Percentiles rank a stretch among this genome's conserved stretches.
Evolutionary conservation across 1,140 invertebrate species (phyloP).

Genomic region (Drosophila auraria): DNA sequence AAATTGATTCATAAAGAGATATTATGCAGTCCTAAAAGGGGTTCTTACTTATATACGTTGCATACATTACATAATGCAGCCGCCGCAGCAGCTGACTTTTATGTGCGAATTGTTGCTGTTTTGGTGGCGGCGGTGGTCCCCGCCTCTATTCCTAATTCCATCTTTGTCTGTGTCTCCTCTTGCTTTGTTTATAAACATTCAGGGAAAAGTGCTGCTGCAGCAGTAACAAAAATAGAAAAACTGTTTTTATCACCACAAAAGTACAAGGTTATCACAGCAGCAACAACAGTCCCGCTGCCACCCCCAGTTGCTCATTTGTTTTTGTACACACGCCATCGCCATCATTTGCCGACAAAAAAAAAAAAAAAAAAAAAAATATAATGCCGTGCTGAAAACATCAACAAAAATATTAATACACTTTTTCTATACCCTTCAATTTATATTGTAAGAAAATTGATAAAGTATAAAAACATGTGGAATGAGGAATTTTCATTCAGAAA

Average conservation of each 20-base stretch:
- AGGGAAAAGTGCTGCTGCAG: not conserved
- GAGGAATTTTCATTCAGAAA: not conserved
- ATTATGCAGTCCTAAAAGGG: constrained; percentile 16
- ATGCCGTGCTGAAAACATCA: not conserved
- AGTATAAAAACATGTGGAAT: not conserved
- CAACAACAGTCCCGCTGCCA: not conserved
- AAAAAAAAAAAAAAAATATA: too few species aligned
- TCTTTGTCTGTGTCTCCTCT: not conserved
- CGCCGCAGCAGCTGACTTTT: constrained; percentile 40
- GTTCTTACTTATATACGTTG: constrained; percentile 7
- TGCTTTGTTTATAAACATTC: constrained; percentile 46
- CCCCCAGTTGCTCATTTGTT: constrained; percentile 5
- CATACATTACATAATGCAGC: constrained; percentile 36
- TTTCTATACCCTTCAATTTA: not conserved
- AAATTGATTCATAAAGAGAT: constrained; percentile 16
- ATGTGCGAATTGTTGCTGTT: constrained; percentile 52
- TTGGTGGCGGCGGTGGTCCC: constrained; percentile 17
- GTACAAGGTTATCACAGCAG: constrained; percentile 23
- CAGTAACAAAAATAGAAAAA: not conserved
- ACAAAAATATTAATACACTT: not conserved
- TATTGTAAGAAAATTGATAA: not conserved
- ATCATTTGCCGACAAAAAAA: constrained; percentile 19
- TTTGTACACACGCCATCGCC: constrained; percentile 30
- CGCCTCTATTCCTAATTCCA: not conserved
- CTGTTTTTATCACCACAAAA: constrained; percentile 33